These are phyloP conservation scores for Oceanites oceanicus DNA, from an alignment of 2,113 vertebrate genomes.

Conservation along the genomic window DNA sequence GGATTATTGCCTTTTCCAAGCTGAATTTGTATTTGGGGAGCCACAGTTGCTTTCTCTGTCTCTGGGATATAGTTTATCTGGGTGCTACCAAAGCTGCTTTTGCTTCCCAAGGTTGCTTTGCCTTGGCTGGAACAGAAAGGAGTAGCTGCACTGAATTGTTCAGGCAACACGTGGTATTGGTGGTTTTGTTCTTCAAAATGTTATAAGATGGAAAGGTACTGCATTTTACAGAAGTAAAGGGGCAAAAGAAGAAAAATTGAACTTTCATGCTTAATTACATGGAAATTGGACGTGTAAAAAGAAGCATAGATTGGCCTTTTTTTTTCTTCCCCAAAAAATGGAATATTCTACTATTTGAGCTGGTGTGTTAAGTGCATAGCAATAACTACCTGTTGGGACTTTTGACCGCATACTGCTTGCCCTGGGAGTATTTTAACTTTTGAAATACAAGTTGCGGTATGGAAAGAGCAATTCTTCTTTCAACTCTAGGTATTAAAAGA, in stretches of 20 bases:
- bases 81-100: not conserved
- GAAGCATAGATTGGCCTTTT: not conserved
- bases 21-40: not conserved
- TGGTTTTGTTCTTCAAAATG: not conserved
- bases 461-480: not conserved
- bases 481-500: not conserved
- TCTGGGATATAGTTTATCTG: not conserved
- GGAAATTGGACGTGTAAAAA: accelerated
- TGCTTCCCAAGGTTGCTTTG: not conserved
- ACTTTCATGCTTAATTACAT: not conserved
- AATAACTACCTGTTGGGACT: not conserved
- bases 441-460: not conserved
- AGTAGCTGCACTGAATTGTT: not conserved
- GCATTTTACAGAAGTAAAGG: not conserved
- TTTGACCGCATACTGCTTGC: not conserved
- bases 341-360: not conserved
- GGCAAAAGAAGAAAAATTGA: not conserved
- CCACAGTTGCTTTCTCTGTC: not conserved
- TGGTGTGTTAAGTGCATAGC: not conserved
- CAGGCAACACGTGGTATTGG: not conserved
- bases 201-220: not conserved
- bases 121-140: not conserved
- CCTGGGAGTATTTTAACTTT: not conserved
- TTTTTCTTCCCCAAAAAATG: accelerated
- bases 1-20: not conserved